phyloP scores from a whole-genome alignment of 2,797 vertebrate species.

The Glossophaga mutica region DNA sequence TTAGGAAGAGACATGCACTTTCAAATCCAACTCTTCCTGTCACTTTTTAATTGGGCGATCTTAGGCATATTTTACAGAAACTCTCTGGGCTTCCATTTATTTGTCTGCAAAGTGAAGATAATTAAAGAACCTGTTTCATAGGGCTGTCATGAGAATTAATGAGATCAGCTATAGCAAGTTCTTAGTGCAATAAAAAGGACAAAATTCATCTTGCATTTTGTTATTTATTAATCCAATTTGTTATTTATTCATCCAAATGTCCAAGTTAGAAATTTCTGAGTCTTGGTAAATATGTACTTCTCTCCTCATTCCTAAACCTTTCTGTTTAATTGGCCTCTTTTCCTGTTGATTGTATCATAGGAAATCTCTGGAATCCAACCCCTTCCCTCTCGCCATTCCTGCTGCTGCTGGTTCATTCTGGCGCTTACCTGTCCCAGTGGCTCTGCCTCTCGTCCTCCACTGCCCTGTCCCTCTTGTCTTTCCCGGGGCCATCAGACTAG shows the following conservation, averaged over 20 bases:
- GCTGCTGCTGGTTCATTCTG: accelerated
- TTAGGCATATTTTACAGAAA: background rate
- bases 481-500: background rate
- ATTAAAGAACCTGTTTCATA: conserved; percentile 15
- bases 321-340: background rate
- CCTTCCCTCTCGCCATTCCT: background rate
- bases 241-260: background rate
- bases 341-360: background rate
- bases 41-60: background rate
- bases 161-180: background rate
- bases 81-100: background rate
- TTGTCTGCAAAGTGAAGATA: conserved; percentile 21
- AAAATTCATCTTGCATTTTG: background rate
- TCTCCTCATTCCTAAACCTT: background rate
- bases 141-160: conserved; percentile 20
- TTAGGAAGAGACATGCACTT: background rate
- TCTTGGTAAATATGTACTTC: background rate
- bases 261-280: background rate
- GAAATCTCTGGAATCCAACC: background rate
- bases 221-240: background rate
- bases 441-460: background rate
- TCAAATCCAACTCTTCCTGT: background rate
- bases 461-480: accelerated
- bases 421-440: background rate
- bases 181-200: background rate